Evolutionary conservation across 2,888 invertebrate genomes (phyloP), one percentile per base, ranked within the genome.

Genomic region (Dicycla oo): DNA sequence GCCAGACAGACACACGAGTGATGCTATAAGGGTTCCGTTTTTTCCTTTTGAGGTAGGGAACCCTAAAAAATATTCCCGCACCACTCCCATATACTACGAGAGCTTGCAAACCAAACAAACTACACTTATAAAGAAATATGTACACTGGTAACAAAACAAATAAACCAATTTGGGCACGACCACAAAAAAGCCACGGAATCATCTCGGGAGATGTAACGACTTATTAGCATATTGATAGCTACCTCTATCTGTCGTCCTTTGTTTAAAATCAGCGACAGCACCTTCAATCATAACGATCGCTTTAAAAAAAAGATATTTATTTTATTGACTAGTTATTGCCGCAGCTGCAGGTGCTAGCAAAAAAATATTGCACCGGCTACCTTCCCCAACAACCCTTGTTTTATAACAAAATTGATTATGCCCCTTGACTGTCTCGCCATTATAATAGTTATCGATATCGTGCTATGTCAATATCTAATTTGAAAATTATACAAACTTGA

Each of bases 221-320:
- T 90, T 90, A 96, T 96, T 96, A 96, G 90, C 95, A 96, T 95
- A 95, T 95, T 95, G 95, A 95, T 95, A 93, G 94, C 91, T 86
- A 88, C 86, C 91, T 90, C 91, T 94, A 95, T 95, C 95, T 93
- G 90, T 90, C 90, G 89, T 84, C 86, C 94, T 95, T 95, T 95
- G 95, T 95, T 94, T 93, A 93, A 93, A 95, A 95, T 95, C 95
- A 94, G 95, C 95, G 95, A 94, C 95, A 94, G 91, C 88, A 89
- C 93, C 90, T 93, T 95, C 95, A 94, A 95, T 95, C 95, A 95
- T 95, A 94, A 91, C 88, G 93, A 92, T 93, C 88, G 89, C 86
- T 87, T 90, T 90, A 92, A 93, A 94, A 94, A 80, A 94, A 91
- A 82, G 73, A 85, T n/a, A n/a, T 90, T 88, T 91, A 91, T 92